Evolutionary conservation across 2,113 vertebrate species (phyloP).

Genomic region (Passer montanus): DNA sequence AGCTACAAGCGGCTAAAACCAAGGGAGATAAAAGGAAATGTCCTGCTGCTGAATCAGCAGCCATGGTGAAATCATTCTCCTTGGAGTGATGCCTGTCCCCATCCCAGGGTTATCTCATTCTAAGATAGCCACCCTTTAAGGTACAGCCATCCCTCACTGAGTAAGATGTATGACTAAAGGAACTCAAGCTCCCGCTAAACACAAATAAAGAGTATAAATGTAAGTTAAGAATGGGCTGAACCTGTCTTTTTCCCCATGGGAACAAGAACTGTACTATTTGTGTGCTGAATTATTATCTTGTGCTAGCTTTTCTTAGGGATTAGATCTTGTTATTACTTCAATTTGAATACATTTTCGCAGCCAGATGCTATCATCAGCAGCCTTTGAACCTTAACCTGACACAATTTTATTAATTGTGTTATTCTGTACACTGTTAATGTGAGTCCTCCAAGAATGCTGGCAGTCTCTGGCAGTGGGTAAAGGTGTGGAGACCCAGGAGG

Average conservation of each 20-base stretch:
- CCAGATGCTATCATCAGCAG: neutral
- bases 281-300: neutral
- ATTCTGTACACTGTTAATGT: neutral
- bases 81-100: neutral
- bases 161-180: neutral
- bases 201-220: neutral
- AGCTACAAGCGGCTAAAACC: neutral
- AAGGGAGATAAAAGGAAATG: neutral
- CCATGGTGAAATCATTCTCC: rapidly evolving
- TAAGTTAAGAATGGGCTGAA: neutral
- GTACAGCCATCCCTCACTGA: rapidly evolving
- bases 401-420: rapidly evolving
- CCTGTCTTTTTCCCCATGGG: neutral
- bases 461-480: neutral
- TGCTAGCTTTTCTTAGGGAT: neutral
- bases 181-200: neutral
- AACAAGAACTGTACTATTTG: neutral
- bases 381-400: neutral
- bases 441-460: neutral
- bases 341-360: neutral
- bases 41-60: neutral
- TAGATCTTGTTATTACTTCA: neutral
- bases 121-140: neutral
- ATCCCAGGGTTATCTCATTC: neutral
- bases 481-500: neutral